Conservation (phyloP, 2,113 vertebrate species). For the Pelecanoides urinatrix region DNA sequence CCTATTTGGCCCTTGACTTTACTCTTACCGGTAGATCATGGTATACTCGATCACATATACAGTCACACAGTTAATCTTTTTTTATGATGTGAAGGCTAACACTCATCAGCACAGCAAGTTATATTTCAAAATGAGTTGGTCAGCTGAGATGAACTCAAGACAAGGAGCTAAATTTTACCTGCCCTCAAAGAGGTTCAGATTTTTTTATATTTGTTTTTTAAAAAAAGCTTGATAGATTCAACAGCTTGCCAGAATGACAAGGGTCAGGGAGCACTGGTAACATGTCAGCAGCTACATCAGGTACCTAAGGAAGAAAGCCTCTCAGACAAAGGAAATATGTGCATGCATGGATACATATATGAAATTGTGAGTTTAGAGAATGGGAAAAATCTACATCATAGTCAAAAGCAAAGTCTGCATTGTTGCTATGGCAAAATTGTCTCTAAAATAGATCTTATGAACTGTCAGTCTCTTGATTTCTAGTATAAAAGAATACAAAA, state of each 20-base stretch:
- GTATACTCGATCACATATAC: neutral
- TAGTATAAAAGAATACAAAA: neutral
- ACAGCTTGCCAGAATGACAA: neutral
- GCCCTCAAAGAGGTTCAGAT: neutral
- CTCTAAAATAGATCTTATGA: neutral
- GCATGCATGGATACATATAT: fast-evolving
- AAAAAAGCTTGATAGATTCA: neutral
- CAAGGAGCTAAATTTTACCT: neutral
- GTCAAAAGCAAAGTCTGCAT: neutral
- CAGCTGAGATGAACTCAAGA: neutral
- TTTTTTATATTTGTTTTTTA: neutral
- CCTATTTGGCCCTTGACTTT: neutral
- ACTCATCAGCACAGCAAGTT: neutral
- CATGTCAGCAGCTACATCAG: fast-evolving
- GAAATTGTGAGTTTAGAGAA: neutral
- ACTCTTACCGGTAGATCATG: neutral
- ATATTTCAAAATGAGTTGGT: neutral
- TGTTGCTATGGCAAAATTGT: neutral
- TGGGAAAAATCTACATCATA: neutral
- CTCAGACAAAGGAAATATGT: neutral
- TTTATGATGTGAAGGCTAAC: neutral
- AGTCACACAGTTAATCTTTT: fast-evolving
- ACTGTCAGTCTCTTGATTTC: neutral
- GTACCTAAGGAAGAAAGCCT: neutral
- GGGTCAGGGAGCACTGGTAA: neutral